phyloP scores from a whole-genome alignment of 2,113 vertebrate species.

The Scortum barcoo region DNA sequence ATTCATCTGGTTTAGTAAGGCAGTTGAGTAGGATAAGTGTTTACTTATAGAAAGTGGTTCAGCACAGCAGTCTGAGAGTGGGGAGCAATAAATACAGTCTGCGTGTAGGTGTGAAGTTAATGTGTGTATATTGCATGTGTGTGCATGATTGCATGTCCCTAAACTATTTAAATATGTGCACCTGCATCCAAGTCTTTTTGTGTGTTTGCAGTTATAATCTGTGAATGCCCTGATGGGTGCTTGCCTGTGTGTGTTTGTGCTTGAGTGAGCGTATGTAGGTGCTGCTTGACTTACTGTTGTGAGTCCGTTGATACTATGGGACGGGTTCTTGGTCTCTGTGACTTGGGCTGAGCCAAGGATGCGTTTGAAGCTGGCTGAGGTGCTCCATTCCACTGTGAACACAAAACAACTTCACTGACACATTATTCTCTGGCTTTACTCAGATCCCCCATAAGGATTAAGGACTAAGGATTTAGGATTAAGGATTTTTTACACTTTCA shows the following conservation, averaged over 20 bases:
- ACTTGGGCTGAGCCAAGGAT: slow-evolving; percentile 77
- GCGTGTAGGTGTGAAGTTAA: slow-evolving; percentile 2
- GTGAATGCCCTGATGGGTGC: too few relatives aligned
- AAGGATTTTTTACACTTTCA: slow-evolving; percentile 56
- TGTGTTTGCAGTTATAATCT: not conserved
- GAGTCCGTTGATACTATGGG: slow-evolving; percentile 77
- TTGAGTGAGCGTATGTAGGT: not conserved
- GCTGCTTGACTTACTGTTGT: slow-evolving; percentile 70
- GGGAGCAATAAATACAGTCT: not conserved
- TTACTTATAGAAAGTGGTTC: slow-evolving; percentile 37
- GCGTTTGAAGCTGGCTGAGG: slow-evolving; percentile 74
- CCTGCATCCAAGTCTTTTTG: not conserved
- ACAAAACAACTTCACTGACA: slow-evolving; percentile 61
- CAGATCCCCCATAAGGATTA: slow-evolving; percentile 14
- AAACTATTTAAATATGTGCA: not conserved
- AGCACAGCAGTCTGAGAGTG: slow-evolving; percentile 15
- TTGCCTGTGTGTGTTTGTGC: not conserved
- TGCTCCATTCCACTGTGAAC: slow-evolving; percentile 85
- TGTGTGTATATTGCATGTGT: slow-evolving; percentile 10
- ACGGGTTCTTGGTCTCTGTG: slow-evolving; percentile 79
- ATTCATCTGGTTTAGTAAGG: slow-evolving; percentile 52
- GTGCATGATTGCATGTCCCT: not conserved
- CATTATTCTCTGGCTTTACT: slow-evolving; percentile 60
- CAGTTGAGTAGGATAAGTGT: slow-evolving; percentile 24
- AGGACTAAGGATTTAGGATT: slow-evolving; percentile 20